Evolutionary conservation across 2,113 vertebrate genomes (phyloP).

Genomic region (Antigone vipio): DNA sequence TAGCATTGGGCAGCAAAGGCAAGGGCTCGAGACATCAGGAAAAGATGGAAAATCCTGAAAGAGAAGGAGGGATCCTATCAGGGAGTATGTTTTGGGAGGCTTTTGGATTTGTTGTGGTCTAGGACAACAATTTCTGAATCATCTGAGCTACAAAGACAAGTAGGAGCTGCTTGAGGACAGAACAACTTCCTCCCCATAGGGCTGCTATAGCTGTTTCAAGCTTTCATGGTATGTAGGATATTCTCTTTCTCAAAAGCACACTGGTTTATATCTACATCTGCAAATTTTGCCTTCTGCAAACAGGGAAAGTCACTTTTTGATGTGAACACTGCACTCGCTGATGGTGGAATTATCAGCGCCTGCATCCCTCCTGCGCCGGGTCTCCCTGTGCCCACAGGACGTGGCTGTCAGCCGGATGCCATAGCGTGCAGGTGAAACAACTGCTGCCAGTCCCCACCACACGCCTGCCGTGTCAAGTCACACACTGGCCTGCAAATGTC

Average conservation of each 20-base stretch:
- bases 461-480: not conserved
- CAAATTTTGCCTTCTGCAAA: not conserved
- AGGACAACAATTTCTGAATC: not conserved
- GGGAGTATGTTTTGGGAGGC: not conserved
- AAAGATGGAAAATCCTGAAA: not conserved
- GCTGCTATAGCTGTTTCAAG: not conserved
- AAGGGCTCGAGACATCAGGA: not conserved
- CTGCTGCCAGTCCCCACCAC: too few relatives aligned
- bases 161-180: not conserved
- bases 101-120: not conserved
- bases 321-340: not conserved
- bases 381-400: not conserved
- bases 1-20: not conserved
- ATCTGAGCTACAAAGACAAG: not conserved
- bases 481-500: not conserved
- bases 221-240: not conserved
- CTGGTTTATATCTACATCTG: not conserved
- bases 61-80: not conserved
- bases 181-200: not conserved
- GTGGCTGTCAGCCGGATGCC: not conserved
- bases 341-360: not conserved
- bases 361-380: not conserved
- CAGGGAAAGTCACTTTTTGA: not conserved
- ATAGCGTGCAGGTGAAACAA: accelerated
- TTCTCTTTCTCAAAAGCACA: not conserved